Evolutionary conservation across 2,888 invertebrate species (phyloP).

Genomic region (Mamestra brassicae): DNA sequence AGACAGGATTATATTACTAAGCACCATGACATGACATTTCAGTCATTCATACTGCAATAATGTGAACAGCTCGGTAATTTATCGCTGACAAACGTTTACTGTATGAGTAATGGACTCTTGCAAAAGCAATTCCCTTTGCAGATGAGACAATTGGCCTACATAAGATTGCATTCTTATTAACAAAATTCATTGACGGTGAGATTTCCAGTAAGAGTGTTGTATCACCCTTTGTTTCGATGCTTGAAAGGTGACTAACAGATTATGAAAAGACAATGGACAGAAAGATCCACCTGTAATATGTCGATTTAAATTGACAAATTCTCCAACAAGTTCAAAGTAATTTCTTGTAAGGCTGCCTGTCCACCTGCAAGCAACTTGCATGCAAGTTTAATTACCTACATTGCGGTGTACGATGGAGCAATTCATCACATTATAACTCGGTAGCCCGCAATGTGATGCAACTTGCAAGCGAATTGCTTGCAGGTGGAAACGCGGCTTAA

Average conservation of each 20-base stretch:
- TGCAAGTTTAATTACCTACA: too few species aligned
- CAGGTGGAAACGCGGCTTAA: background rate
- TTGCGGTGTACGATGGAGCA: too few species aligned
- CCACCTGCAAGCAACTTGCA: too few species aligned
- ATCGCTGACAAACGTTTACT: conserved; percentile 49
- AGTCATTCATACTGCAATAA: conserved; percentile 49
- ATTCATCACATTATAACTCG: too few species aligned
- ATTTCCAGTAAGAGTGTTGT: conserved; percentile 22
- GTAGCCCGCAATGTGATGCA: too few species aligned
- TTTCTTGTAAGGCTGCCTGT: background rate
- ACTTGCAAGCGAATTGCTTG: too few species aligned
- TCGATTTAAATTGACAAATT: background rate
- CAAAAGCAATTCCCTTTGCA: conserved; percentile 49
- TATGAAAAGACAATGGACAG: conserved; percentile 24
- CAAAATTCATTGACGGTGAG: conserved; percentile 34
- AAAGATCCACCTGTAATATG: background rate
- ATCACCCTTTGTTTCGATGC: conserved; percentile 28
- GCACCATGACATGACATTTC: conserved; percentile 28
- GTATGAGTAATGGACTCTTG: conserved; percentile 46
- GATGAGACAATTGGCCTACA: conserved; percentile 39
- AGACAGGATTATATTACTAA: conserved; percentile 19
- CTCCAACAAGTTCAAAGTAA: background rate
- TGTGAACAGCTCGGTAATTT: conserved; percentile 34
- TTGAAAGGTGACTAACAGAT: conserved; percentile 21
- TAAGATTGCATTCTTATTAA: conserved; percentile 27